Conservation (phyloP, 2,797 vertebrate genomes). For the Micrastur ruficollis region DNA sequence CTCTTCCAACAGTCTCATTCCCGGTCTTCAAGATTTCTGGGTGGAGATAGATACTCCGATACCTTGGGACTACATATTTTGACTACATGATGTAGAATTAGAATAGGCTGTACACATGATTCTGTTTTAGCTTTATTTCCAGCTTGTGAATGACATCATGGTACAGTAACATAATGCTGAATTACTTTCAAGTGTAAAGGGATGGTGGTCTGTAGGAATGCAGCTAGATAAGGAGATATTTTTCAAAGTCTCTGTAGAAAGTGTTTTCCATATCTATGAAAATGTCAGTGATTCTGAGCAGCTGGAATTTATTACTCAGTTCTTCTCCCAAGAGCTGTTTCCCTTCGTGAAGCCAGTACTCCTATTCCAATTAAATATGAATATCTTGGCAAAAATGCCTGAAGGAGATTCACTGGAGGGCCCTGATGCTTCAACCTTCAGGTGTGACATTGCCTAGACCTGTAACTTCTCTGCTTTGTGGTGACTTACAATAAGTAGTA, state of each 20-base stretch:
- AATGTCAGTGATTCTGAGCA: neutral
- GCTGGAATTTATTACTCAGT: neutral
- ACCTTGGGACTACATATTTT: neutral
- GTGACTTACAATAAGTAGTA: neutral
- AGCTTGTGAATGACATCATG: neutral
- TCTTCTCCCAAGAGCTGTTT: neutral
- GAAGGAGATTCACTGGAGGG: neutral
- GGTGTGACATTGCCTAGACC: neutral
- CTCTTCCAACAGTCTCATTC: neutral
- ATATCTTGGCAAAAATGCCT: neutral
- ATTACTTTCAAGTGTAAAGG: neutral
- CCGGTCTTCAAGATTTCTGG: neutral
- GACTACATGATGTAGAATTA: neutral
- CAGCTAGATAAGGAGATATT: neutral
- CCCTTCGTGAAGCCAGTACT: neutral
- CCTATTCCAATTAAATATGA: neutral
- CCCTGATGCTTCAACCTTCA: neutral
- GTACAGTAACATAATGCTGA: neutral
- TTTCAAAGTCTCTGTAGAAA: neutral
- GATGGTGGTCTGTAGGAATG: neutral
- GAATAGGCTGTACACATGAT: neutral
- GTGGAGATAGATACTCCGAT: neutral
- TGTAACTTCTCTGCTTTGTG: neutral
- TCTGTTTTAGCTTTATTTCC: neutral
- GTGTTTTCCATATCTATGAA: neutral